phyloP scores from a whole-genome alignment of 2,888 invertebrate species.

The Epistrophe eligans region DNA sequence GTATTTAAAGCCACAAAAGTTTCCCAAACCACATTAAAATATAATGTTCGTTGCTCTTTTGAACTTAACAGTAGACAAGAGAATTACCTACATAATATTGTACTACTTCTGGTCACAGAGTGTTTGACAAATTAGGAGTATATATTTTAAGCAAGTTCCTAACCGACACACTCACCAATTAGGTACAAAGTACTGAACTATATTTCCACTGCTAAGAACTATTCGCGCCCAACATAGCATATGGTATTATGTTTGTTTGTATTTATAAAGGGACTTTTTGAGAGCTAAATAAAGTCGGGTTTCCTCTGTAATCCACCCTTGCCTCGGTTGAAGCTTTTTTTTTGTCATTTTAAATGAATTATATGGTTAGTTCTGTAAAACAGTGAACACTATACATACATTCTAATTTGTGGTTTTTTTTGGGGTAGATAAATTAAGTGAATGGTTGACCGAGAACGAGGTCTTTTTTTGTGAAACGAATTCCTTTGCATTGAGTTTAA shows the following conservation, averaged over 20 bases:
- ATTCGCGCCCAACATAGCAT: not conserved
- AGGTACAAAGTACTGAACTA: not conserved
- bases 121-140: conserved; percentile 1
- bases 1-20: too few species aligned
- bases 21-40: conserved; percentile 8
- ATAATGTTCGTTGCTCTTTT: not conserved
- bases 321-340: not conserved
- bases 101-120: conserved; percentile 3
- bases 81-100: too few species aligned
- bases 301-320: not conserved
- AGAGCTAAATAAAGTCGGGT: not conserved
- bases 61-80: too few species aligned
- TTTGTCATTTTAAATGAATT: conserved; percentile 16
- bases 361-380: not conserved
- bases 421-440: not conserved
- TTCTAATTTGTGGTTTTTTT: not conserved
- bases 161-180: not conserved
- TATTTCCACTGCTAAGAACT: not conserved
- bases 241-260: too few species aligned
- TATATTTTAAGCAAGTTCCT: not conserved
- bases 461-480: too few species aligned
- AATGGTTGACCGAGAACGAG: not conserved
- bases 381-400: not conserved
- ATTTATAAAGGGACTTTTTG: not conserved
- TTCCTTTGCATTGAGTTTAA: too few species aligned